phyloP scores from a whole-genome alignment of 2,888 invertebrate genomes.

The Bibio marci region DNA sequence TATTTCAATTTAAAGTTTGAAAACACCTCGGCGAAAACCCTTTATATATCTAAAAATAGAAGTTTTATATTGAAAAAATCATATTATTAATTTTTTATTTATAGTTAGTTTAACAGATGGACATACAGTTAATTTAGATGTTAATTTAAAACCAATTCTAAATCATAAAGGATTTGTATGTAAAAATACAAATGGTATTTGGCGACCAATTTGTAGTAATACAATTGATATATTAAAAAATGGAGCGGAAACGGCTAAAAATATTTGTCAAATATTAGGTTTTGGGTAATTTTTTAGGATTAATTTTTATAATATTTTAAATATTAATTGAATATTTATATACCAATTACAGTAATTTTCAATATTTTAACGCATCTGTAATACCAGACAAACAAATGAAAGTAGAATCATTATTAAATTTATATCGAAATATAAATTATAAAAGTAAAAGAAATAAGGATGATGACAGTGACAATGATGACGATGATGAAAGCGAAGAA shows the following conservation, averaged over 20 bases:
- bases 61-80: too few relatives aligned
- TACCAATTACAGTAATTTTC: slow-evolving; percentile 19
- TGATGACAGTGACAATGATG: background rate
- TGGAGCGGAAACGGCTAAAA: slow-evolving; percentile 29
- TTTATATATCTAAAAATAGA: too few relatives aligned
- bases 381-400: background rate
- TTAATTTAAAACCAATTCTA: slow-evolving; percentile 40
- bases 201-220: slow-evolving; percentile 47
- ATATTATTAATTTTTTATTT: slow-evolving; percentile 17
- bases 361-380: slow-evolving; percentile 17
- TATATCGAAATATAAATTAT: too few relatives aligned
- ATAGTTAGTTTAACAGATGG: slow-evolving; percentile 53
- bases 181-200: slow-evolving; percentile 38
- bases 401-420: too few relatives aligned
- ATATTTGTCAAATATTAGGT: slow-evolving; percentile 49
- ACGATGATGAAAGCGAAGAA: background rate
- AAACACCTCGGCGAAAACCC: too few relatives aligned
- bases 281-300: slow-evolving; percentile 37
- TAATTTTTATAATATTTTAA: too few relatives aligned
- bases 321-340: too few relatives aligned
- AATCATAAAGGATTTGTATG: slow-evolving; percentile 44
- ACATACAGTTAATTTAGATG: slow-evolving; percentile 36
- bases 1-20: too few relatives aligned
- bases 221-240: slow-evolving; percentile 18
- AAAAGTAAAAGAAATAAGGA: slow-evolving; percentile 2